These are phyloP conservation scores for Orussus abietinus DNA, from an alignment of 1,140 invertebrate species.

Conservation along the genomic window DNA sequence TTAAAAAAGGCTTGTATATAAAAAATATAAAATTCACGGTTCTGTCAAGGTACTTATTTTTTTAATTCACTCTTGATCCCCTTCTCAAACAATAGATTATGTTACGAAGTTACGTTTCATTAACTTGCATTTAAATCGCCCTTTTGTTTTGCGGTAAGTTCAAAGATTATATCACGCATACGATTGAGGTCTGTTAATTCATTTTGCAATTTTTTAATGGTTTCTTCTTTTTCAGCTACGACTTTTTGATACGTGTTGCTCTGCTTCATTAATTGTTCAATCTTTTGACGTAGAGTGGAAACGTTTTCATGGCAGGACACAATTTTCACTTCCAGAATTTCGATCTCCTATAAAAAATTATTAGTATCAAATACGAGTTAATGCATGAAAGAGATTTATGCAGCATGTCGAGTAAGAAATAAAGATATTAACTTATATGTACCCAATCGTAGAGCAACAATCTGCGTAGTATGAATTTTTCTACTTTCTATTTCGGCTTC, in stretches of 20 bases:
- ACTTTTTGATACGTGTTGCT: constrained; percentile 27
- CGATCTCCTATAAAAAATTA: constrained; percentile 36
- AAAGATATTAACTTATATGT: no score
- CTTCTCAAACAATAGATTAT: no score
- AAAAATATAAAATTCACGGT: no score
- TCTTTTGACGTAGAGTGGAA: constrained; percentile 35
- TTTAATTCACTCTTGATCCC: no score
- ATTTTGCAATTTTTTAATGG: constrained; percentile 26
- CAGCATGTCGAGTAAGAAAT: constrained; percentile 2
- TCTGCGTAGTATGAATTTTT: constrained; percentile 24
- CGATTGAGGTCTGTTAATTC: constrained; percentile 38
- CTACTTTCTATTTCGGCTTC: constrained; percentile 30
- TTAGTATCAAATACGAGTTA: no score
- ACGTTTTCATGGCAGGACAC: no score
- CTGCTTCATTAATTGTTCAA: constrained; percentile 30
- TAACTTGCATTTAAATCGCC: constrained; percentile 25
- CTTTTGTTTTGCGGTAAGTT: constrained; percentile 42
- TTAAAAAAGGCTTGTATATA: no score
- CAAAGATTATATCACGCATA: constrained; percentile 45
- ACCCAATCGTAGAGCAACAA: no score
- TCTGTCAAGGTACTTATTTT: no score
- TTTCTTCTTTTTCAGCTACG: constrained; percentile 35
- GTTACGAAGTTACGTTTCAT: neutral
- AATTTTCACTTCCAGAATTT: constrained; percentile 34
- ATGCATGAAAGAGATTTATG: neutral